These are phyloP conservation scores for Epistrophe eligans DNA, from an alignment of 2,888 invertebrate genomes.

Conservation along the genomic window DNA sequence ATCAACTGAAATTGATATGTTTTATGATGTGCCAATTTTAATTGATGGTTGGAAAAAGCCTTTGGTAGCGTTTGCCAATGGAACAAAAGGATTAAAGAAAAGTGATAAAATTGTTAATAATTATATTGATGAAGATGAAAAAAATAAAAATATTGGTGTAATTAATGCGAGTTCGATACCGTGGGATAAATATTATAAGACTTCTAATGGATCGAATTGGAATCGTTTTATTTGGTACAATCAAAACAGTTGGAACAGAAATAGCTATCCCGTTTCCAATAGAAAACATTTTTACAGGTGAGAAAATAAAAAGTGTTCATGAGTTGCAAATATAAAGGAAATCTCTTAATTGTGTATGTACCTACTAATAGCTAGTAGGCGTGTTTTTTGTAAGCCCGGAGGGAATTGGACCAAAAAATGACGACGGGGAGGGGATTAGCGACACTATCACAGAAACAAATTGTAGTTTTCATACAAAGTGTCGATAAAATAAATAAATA, in stretches of 20 bases:
- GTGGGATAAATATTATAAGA: conserved; percentile 28
- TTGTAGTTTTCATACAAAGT: too few relatives aligned
- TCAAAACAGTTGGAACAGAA: neutral
- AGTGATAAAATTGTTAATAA: neutral
- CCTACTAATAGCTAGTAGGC: too few relatives aligned
- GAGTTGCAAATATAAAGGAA: too few relatives aligned
- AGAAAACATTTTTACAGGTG: conserved; percentile 33
- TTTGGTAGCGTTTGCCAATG: conserved; percentile 1
- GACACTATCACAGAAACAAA: too few relatives aligned
- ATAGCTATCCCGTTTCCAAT: neutral
- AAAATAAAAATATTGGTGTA: conserved; percentile 41
- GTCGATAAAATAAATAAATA: too few relatives aligned
- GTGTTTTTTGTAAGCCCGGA: too few relatives aligned
- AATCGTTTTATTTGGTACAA: neutral
- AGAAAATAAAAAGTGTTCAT: too few relatives aligned
- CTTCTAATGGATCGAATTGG: neutral
- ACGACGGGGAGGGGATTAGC: too few relatives aligned
- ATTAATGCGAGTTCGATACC: conserved; percentile 53
- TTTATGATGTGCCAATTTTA: conserved; percentile 53
- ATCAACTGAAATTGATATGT: conserved; percentile 59
- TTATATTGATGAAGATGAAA: conserved; percentile 22
- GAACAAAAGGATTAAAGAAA: conserved; percentile 25
- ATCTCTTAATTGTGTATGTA: too few relatives aligned
- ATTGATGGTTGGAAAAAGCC: conserved; percentile 64
- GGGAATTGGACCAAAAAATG: too few relatives aligned